Evolutionary conservation across 2,113 vertebrate genomes (phyloP).

Genomic region (Myotis brandtii): DNA sequence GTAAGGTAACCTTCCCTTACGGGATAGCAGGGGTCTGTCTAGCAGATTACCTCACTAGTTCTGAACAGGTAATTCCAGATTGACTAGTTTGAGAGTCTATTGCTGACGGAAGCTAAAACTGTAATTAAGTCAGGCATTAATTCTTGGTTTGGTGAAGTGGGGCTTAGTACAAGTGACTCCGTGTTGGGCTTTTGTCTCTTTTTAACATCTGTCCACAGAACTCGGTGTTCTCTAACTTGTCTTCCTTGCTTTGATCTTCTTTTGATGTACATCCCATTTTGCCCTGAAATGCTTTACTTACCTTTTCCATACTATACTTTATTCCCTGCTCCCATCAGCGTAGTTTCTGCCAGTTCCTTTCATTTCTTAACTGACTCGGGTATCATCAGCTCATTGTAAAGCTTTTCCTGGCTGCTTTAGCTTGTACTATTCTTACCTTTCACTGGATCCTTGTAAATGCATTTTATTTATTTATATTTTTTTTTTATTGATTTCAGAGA

Average conservation of each 20-base stretch:
- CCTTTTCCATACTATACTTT: not conserved
- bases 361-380: not conserved
- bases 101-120: not conserved
- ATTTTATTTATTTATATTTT: not conserved
- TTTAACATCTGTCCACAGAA: not conserved
- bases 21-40: not conserved
- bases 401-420: not conserved
- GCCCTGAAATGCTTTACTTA: not conserved
- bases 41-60: not conserved
- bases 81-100: not conserved
- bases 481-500: no score
- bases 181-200: not conserved
- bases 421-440: not conserved
- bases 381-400: not conserved
- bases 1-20: not conserved
- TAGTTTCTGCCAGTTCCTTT: not conserved
- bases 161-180: not conserved
- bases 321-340: not conserved
- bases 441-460: not conserved
- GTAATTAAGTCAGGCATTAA: not conserved
- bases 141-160: not conserved
- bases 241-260: not conserved
- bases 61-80: not conserved
- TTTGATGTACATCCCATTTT: not conserved
- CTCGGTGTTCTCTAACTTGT: not conserved